Base-by-base conservation (phyloP, 2,888 invertebrate genomes). In the Acanthacorydalis orientalis region DNA sequence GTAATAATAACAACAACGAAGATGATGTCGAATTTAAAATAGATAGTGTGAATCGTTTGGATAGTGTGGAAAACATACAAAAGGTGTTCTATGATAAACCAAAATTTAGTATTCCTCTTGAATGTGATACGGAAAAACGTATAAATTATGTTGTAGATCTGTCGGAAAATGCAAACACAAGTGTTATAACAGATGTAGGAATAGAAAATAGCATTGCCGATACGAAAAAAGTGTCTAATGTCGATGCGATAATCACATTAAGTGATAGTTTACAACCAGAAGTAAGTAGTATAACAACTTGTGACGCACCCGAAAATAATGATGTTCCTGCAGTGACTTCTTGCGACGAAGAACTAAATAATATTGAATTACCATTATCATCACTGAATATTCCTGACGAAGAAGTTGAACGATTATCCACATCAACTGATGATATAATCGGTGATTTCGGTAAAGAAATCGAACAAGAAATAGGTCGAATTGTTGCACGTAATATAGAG, bases 371-470 rank as follows among this genome's bases (percentile, higher is more conserved):
- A 23, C 23, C 23, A 23, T 6, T 23, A 23, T 4, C 23, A 23
- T 6, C 23, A 23, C 23, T 23, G 23, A 23, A 23, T 23, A 23
- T 23, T 23, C 23, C 23, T 23, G 23, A 23, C 23, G 23, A 23
- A 23, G 23, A 23, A 23, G 23, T 23, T 23, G 23, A 23, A 23
- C 23, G 23, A 23, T 23, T 23, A 6, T 23, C 23, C 23, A 23
- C 23, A 55, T 57, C 68, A 39, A 61, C 68, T 6, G 68, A 65
- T 55, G 68, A 72, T 56, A 73, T 75, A 41, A 70, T 75, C 50
- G 74, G 74, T 31, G 71, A 76, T 59, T 75, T 75, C 53, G 72
- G 71, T 50, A 72, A 72, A 59, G 75, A 75, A 64, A 66, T 75
- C 38, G 73, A 74, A 63, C 70, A 72, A 50, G 75, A 75, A 66